Conservation (phyloP, 2,888 invertebrate species). For the Xanthostigma xanthostigma region DNA sequence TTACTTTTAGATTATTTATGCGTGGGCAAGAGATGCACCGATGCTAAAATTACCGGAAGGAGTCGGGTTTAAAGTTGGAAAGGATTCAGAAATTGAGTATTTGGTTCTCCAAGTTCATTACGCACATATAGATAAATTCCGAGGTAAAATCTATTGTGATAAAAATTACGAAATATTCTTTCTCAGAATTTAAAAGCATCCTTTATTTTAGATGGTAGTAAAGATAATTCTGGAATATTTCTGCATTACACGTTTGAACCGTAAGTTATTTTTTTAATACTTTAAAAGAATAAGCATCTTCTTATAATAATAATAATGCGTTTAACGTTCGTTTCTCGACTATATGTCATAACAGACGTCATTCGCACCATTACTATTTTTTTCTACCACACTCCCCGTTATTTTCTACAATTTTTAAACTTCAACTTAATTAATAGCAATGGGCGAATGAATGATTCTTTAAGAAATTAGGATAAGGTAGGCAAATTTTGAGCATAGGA, state of each 20-base stretch:
- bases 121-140: slow-evolving; percentile 44
- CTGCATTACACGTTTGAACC: slow-evolving; percentile 60
- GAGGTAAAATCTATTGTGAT: slow-evolving; percentile 29
- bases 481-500: too few species aligned
- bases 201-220: slow-evolving; percentile 48
- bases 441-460: too few species aligned
- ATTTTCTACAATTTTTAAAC: too few species aligned
- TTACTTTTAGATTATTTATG: slow-evolving; percentile 63
- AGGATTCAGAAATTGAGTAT: slow-evolving; percentile 66
- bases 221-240: slow-evolving; percentile 73
- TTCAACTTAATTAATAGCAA: too few species aligned
- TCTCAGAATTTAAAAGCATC: slow-evolving; percentile 3
- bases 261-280: slow-evolving; percentile 32
- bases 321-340: too few species aligned
- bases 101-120: slow-evolving; percentile 91
- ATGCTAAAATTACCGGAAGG: slow-evolving; percentile 62
- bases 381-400: too few species aligned
- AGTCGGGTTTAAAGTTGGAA: slow-evolving; percentile 88
- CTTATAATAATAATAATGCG: too few species aligned
- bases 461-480: too few species aligned
- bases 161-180: slow-evolving; percentile 2
- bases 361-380: too few species aligned
- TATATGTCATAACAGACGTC: too few species aligned
- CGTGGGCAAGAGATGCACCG: slow-evolving; percentile 90
- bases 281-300: background rate